A percentile compares a stretch with the other conserved stretches of the same genome.
Conservation (phyloP, 2,113 vertebrate genomes). For the Sclerurus mexicanus region DNA sequence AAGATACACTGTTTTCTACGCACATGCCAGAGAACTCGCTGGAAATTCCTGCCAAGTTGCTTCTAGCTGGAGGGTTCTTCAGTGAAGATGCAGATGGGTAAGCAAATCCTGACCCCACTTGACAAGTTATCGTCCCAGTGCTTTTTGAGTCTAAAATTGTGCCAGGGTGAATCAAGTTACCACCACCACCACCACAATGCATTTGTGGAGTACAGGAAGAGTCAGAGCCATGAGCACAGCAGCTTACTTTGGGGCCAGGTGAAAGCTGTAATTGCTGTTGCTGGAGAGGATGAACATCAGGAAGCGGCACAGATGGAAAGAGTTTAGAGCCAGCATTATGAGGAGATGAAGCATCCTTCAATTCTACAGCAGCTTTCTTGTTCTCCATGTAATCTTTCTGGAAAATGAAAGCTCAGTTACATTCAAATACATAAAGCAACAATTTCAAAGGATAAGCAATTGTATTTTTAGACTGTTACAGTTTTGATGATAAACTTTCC, state of each 20-base stretch:
- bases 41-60: constrained; percentile 55
- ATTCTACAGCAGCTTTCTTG: constrained; percentile 81
- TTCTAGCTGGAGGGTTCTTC: constrained; percentile 72
- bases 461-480: background rate
- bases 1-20: constrained; percentile 72
- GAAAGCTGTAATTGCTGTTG: constrained; percentile 78
- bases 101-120: constrained; percentile 79
- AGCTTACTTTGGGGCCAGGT: constrained; percentile 91
- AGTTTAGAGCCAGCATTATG: constrained; percentile 75
- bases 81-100: constrained; percentile 67
- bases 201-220: constrained; percentile 72
- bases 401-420: constrained; percentile 19
- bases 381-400: constrained; percentile 92
- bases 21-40: constrained; percentile 73
- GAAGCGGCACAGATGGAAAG: constrained; percentile 80
- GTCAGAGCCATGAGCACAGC: constrained; percentile 84
- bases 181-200: constrained; percentile 70
- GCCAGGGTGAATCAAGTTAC: constrained; percentile 76
- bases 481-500: background rate
- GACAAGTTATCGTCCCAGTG: constrained; percentile 79
- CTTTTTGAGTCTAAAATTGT: constrained; percentile 75
- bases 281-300: constrained; percentile 79
- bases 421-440: background rate
- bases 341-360: constrained; percentile 90
- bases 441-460: background rate